Percentiles rank a stretch among this genome's conserved stretches.
phyloP scores from a whole-genome alignment of 2,797 vertebrate genomes.

The Cyprinella venusta region DNA sequence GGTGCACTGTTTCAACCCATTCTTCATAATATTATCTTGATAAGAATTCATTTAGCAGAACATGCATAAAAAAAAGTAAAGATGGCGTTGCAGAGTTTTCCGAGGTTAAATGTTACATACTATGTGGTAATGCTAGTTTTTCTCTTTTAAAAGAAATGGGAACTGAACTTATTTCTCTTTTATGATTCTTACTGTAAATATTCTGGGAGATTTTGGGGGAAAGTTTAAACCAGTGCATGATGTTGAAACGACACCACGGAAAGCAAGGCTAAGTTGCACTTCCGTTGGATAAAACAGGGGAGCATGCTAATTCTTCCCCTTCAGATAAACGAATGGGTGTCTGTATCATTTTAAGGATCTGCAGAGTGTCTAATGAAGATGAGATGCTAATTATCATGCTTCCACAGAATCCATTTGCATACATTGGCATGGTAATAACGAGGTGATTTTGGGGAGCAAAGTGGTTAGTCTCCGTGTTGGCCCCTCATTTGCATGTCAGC shows the following conservation, averaged over 20 bases:
- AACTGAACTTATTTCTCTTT: neutral
- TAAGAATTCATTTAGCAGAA: neutral
- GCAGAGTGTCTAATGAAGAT: slow-evolving; percentile 55
- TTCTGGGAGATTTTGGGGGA: neutral
- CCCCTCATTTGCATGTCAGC: slow-evolving; percentile 32
- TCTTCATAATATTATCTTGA: neutral
- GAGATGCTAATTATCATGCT: slow-evolving; percentile 56
- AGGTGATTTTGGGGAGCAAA: slow-evolving; percentile 46
- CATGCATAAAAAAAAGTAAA: neutral
- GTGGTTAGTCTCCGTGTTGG: slow-evolving; percentile 35
- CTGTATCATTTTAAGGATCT: slow-evolving; percentile 29
- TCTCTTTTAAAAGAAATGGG: neutral
- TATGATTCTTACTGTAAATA: neutral
- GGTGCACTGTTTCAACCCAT: neutral
- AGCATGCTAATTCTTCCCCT: slow-evolving; percentile 14
- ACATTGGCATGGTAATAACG: slow-evolving; percentile 54
- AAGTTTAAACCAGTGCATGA: neutral
- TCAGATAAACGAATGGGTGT: slow-evolving; percentile 47
- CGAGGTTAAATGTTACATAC: neutral
- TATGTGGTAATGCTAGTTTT: neutral
- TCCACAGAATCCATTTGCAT: slow-evolving; percentile 55
- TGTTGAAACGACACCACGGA: neutral
- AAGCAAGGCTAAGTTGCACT: neutral
- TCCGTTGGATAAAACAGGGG: neutral
- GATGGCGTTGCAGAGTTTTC: neutral